Percentiles rank a stretch among this genome's conserved stretches.
These are phyloP conservation scores for Junco hyemalis DNA, from an alignment of 2,113 vertebrate species.

Conservation along the genomic window DNA sequence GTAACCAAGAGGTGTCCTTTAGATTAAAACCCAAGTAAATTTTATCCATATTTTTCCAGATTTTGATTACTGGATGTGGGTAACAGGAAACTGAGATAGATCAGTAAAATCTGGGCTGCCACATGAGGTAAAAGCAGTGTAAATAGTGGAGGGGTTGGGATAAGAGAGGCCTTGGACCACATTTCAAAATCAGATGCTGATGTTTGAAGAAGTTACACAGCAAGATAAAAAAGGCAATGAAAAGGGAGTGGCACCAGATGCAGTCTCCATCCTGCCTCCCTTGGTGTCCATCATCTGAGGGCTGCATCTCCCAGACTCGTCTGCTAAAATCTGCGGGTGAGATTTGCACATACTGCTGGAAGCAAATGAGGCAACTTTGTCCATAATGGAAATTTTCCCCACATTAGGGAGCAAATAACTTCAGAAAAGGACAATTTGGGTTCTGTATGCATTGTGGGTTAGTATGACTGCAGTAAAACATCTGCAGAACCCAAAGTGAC, in stretches of 20 bases:
- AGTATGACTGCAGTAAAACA: neutral
- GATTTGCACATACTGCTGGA: neutral
- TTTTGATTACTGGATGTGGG: neutral
- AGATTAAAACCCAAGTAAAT: neutral
- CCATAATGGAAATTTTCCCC: neutral
- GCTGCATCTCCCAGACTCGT: neutral
- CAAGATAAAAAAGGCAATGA: neutral
- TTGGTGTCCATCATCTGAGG: neutral
- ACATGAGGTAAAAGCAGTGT: accelerated
- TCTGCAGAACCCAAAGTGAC: neutral
- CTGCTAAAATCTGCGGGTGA: neutral
- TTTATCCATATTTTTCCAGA: neutral
- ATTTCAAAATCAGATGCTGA: neutral
- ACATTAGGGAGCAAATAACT: neutral
- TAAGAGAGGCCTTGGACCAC: neutral
- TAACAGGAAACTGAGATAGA: neutral
- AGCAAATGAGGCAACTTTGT: neutral
- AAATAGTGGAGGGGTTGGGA: neutral
- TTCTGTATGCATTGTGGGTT: neutral
- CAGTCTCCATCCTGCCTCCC: neutral
- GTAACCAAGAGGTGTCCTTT: neutral
- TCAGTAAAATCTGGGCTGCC: neutral
- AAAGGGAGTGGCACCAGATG: neutral
- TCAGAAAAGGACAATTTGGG: neutral
- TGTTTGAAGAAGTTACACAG: neutral